phyloP scores from a whole-genome alignment of 2,888 invertebrate genomes.

The Nymphalis c-album region DNA sequence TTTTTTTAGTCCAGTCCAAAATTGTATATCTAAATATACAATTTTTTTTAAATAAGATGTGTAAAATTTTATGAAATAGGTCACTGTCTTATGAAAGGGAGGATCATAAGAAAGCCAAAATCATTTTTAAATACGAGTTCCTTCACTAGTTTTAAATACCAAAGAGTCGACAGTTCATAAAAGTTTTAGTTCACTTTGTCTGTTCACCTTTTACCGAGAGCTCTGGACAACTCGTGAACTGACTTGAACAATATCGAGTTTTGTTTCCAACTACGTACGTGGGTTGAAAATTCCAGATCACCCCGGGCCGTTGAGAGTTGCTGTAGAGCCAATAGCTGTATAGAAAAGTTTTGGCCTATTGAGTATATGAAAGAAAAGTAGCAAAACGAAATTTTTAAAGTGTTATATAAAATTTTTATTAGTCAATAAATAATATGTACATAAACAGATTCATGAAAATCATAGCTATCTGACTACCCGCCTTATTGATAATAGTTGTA shows the following conservation, averaged over 20 bases:
- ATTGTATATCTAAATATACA: too few relatives aligned
- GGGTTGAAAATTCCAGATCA: conserved; percentile 14
- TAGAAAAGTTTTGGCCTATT: conserved; percentile 9
- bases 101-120: too few relatives aligned
- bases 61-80: too few relatives aligned
- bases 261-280: conserved; percentile 24
- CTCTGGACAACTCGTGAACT: conserved; percentile 21
- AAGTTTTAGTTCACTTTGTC: conserved; percentile 29
- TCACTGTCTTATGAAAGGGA: too few relatives aligned
- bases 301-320: not conserved
- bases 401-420: too few relatives aligned
- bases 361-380: not conserved
- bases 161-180: conserved; percentile 26
- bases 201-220: conserved; percentile 21
- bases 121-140: not conserved
- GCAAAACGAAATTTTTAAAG: not conserved
- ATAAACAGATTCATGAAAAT: too few relatives aligned
- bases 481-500: too few relatives aligned
- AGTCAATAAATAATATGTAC: too few relatives aligned
- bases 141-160: not conserved
- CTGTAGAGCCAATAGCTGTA: not conserved
- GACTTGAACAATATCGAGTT: conserved; percentile 25
- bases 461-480: too few relatives aligned
- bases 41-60: too few relatives aligned
- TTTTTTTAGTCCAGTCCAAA: too few relatives aligned